Evolutionary conservation across 2,113 vertebrate species (phyloP).

Genomic region (Plectropomus leopardus): DNA sequence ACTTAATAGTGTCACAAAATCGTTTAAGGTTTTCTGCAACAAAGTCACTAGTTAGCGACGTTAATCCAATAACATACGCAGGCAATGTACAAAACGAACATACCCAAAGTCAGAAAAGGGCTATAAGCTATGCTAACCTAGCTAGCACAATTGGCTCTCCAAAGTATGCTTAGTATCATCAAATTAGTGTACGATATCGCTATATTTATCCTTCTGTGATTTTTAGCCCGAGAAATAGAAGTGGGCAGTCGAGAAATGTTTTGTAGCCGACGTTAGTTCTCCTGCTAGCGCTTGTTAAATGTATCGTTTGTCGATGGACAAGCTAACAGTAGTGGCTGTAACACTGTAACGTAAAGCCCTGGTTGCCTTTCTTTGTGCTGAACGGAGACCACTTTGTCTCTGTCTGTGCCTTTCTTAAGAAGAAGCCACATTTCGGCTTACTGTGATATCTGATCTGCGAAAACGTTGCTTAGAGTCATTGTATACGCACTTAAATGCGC

Average conservation of each 20-base stretch:
- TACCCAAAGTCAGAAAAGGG: slow-evolving; percentile 65
- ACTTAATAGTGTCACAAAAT: too few relatives aligned
- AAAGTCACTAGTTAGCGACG: background rate
- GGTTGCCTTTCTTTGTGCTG: slow-evolving; percentile 76
- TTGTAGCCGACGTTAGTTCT: background rate
- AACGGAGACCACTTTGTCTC: slow-evolving; percentile 1
- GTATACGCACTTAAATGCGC: background rate
- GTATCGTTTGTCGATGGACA: slow-evolving; percentile 26
- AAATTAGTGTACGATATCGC: background rate
- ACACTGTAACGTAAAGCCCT: slow-evolving; percentile 43
- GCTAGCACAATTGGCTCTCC: slow-evolving; percentile 66
- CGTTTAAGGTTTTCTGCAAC: background rate
- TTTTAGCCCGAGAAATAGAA: fast-evolving
- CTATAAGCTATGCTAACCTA: slow-evolving; percentile 67
- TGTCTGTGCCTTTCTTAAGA: slow-evolving; percentile 2
- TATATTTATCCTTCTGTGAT: background rate
- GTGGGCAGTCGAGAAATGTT: background rate
- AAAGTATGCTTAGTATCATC: slow-evolving; percentile 18
- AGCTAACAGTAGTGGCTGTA: slow-evolving; percentile 63
- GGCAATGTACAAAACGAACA: slow-evolving; percentile 63
- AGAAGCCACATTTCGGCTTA: background rate
- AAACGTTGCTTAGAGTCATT: background rate
- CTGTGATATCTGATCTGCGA: background rate
- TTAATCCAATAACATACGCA: slow-evolving; percentile 1
- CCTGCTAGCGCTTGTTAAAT: background rate